Evolutionary conservation across 2,113 vertebrate species (phyloP), one percentile per base, ranked within the genome.

Genomic region (Phocoena phocoena): DNA sequence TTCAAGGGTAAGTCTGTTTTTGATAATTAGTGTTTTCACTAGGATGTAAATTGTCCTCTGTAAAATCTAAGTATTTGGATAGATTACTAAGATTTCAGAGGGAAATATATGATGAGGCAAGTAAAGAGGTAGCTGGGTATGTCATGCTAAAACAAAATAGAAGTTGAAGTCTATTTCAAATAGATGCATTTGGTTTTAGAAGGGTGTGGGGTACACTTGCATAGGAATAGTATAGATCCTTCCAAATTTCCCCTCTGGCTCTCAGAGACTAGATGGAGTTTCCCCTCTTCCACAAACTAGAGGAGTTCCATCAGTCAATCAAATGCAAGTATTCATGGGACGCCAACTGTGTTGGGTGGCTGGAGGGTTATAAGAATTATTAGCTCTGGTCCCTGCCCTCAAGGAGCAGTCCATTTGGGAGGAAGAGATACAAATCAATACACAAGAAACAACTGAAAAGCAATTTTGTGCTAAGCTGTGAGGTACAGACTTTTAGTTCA

Each of bases 1-100:
- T 96, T 97, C 60, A 88, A 84, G 21, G 20, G 8, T 79, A n/a
- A 93, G 25, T 79, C 67, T 93, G 14, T 8, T 88, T 98, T 95
- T 89, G 88, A 89, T 85, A 70, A 97, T 88, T 90, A 96, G 36
- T 68, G 33, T 89, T 96, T 94, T 95, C 82, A 83, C 74, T 47
- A 83, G 12, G 25, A 79, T 86, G 70, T 91, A 89, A 96, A 63
- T 80, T 74, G 25, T 11, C 13, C 77, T 91, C 26, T 96, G 53
- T 41, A 79, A 96, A 94, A 97, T 71, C 36, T 86, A 93, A 89
- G 73, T 38, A 60, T 95, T 71, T 85, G 44, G 76, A 60, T 44
- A 67, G 71, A 79, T 86, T 70, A 60, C 55, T 74, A 95, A 68
- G 44, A 85, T 91, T 93, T 94, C 81, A 94, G 50, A 68, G 31